These are phyloP conservation scores for Mustelus asterias DNA, from an alignment of 2,113 vertebrate genomes.

Conservation along the genomic window DNA sequence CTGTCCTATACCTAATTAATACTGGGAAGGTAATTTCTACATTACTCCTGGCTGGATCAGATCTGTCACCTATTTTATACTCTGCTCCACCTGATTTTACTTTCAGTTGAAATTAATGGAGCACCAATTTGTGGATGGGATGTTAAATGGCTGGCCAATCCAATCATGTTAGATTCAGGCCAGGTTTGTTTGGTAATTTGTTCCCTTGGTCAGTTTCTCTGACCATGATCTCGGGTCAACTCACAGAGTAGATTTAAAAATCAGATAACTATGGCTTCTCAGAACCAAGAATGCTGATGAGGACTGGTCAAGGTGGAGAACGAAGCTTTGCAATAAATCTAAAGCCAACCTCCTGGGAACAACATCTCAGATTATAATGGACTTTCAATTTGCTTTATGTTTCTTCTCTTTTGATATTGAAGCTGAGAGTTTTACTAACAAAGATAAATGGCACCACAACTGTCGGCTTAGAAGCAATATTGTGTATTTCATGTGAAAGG, in stretches of 20 bases:
- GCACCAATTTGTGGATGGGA: background rate
- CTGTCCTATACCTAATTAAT: background rate
- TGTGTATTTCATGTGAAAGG: constrained; percentile 38
- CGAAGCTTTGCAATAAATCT: background rate
- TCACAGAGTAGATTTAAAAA: background rate
- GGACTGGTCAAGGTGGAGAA: background rate
- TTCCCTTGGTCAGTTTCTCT: background rate
- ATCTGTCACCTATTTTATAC: background rate
- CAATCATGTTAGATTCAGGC: background rate
- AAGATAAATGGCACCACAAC: constrained; percentile 39
- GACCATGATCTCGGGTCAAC: background rate
- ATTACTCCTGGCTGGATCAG: background rate
- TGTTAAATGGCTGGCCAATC: background rate
- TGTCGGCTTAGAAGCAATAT: constrained; percentile 39
- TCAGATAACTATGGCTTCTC: background rate
- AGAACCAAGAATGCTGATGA: background rate
- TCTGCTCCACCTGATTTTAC: background rate
- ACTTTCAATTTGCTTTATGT: background rate
- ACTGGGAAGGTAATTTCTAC: background rate
- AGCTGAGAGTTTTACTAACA: constrained; percentile 29
- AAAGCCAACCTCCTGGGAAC: background rate
- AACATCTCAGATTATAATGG: constrained; percentile 42
- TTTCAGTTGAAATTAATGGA: background rate
- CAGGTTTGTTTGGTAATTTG: background rate
- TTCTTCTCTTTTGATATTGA: constrained; percentile 36